phyloP scores from a whole-genome alignment of 2,888 invertebrate species.

The Lycocerus yunnanus region DNA sequence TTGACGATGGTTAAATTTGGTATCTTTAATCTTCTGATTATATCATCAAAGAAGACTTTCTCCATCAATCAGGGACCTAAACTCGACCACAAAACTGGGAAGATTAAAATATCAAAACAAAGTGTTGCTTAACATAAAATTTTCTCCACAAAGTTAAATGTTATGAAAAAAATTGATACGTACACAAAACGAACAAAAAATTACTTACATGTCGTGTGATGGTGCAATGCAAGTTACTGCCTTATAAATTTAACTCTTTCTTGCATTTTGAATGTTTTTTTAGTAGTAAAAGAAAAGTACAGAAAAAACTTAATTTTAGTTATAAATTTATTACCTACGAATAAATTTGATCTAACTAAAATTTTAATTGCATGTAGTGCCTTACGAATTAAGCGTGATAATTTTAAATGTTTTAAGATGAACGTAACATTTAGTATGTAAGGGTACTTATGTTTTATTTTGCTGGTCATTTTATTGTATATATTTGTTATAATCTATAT shows the following conservation, averaged over 20 bases:
- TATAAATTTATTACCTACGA: background rate
- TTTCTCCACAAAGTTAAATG: background rate
- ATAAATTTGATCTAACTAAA: conserved; percentile 15
- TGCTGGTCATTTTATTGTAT: conserved; percentile 23
- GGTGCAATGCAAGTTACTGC: conserved; percentile 27
- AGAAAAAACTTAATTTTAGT: background rate
- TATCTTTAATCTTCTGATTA: background rate
- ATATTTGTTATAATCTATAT: conserved; percentile 16
- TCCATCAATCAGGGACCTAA: background rate
- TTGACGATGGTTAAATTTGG: background rate
- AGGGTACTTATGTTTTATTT: conserved; percentile 28
- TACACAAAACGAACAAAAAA: background rate
- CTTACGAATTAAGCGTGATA: conserved; percentile 35
- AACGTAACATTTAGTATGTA: conserved; percentile 20
- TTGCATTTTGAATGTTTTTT: conserved; percentile 8
- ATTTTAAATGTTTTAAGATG: conserved; percentile 23
- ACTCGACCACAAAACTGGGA: background rate
- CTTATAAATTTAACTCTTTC: conserved; percentile 17
- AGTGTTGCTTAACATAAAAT: background rate
- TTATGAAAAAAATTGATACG: background rate
- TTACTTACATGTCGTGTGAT: conserved; percentile 10
- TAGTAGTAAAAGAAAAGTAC: background rate
- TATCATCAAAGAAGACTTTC: background rate
- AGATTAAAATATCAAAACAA: background rate
- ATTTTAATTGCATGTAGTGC: conserved; percentile 32